Conservation (phyloP, 2,888 invertebrate species). For the Diplazon laetatorius region DNA sequence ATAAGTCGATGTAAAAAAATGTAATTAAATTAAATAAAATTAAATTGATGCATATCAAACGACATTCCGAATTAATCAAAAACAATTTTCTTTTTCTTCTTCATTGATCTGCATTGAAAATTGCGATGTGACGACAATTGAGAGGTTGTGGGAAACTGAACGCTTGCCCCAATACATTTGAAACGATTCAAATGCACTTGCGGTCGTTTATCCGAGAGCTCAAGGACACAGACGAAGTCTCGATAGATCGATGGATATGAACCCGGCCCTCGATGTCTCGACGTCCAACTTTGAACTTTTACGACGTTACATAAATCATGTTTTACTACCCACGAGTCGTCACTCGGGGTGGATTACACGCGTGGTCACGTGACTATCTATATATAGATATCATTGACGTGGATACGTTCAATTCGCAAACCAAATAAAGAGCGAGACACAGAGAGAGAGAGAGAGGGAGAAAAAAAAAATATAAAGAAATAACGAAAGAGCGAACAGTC, state of each 20-base stretch:
- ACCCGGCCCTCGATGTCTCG: conserved; percentile 64
- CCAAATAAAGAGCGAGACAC: no score
- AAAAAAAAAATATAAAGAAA: conserved; percentile 24
- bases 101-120: no score
- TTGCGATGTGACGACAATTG: neutral
- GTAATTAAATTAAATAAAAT: no score
- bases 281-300: conserved; percentile 68
- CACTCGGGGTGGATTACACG: conserved; percentile 57
- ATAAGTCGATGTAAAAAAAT: no score
- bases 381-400: conserved; percentile 23
- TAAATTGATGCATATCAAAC: no score
- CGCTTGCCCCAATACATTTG: conserved; percentile 11
- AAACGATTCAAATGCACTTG: conserved; percentile 45
- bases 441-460: conserved; percentile 31
- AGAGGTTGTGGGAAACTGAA: neutral
- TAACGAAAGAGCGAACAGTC: conserved; percentile 15
- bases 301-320: conserved; percentile 73
- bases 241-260: conserved; percentile 62
- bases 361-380: conserved; percentile 25
- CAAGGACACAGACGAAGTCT: conserved; percentile 17
- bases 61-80: no score
- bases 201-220: neutral
- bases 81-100: no score
- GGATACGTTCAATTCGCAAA: conserved; percentile 39
- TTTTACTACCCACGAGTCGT: conserved; percentile 69